A percentile compares a stretch with the other conserved stretches of the same genome.
Evolutionary conservation across 2,797 vertebrate species (phyloP).

Genomic region (Oreonectes daqikongensis): DNA sequence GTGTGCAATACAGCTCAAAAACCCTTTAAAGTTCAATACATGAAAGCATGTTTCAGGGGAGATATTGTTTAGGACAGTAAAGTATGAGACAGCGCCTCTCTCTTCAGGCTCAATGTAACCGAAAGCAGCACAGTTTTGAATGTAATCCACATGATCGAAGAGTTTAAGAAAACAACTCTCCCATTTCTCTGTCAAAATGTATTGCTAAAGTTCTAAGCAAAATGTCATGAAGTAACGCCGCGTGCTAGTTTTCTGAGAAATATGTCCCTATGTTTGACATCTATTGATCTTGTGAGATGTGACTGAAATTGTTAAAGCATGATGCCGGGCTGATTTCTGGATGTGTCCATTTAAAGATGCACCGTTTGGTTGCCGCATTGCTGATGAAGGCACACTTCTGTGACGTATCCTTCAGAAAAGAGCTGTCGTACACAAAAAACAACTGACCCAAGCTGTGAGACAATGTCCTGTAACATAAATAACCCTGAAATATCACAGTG

Average conservation of each 20-base stretch:
- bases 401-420: constrained; percentile 13
- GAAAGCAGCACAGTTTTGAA: too few species aligned
- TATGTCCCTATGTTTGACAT: constrained; percentile 5
- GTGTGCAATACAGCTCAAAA: too few species aligned
- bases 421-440: constrained; percentile 7
- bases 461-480: neutral
- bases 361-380: constrained; percentile 24
- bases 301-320: constrained; percentile 27
- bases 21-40: too few species aligned
- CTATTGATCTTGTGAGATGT: constrained; percentile 27
- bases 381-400: constrained; percentile 27
- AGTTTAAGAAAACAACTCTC: neutral
- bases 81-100: too few species aligned
- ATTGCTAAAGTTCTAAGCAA: neutral
- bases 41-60: too few species aligned
- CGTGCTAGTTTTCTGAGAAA: constrained; percentile 20
- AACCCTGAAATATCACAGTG: constrained; percentile 3
- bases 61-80: too few species aligned
- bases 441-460: constrained; percentile 13
- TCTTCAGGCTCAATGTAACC: too few species aligned
- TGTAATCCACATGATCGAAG: too few species aligned
- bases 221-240: constrained; percentile 3
- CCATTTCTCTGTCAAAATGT: neutral
- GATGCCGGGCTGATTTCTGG: too few species aligned
- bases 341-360: constrained; percentile 13